Percentiles rank a stretch among this genome's conserved stretches.
These are phyloP conservation scores for Homarus americanus DNA, from an alignment of 1,140 invertebrate genomes.

Conservation along the genomic window DNA sequence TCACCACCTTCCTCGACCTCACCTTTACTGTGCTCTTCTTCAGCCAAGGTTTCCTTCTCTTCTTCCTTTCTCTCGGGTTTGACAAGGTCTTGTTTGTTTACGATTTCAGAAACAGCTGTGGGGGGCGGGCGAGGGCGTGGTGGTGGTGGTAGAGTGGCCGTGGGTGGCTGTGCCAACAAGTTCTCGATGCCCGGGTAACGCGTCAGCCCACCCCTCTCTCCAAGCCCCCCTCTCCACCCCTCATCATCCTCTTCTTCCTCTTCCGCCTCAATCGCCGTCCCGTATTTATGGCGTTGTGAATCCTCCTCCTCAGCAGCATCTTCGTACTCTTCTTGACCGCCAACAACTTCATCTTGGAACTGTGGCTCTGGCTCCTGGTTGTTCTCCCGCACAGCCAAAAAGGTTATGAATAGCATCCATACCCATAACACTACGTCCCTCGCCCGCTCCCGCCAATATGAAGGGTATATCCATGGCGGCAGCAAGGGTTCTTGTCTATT, in stretches of 20 bases:
- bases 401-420: slow-evolving; percentile 60
- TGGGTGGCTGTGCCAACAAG: slow-evolving; percentile 62
- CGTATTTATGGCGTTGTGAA: neutral
- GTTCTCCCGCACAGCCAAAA: slow-evolving; percentile 36
- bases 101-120: neutral
- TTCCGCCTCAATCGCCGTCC: slow-evolving; percentile 33
- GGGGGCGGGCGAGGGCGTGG: slow-evolving; percentile 23
- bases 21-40: neutral
- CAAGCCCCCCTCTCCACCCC: slow-evolving; percentile 47
- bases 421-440: slow-evolving; percentile 38
- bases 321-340: slow-evolving; percentile 1
- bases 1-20: neutral
- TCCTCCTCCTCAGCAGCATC: neutral
- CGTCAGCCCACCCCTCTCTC: slow-evolving; percentile 44
- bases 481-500: neutral
- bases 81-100: slow-evolving; percentile 34
- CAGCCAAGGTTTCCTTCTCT: neutral
- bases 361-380: neutral
- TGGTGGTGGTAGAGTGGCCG: slow-evolving; percentile 27
- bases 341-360: neutral
- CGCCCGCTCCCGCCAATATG: slow-evolving; percentile 33
- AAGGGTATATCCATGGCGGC: slow-evolving; percentile 44
- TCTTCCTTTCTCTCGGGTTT: neutral
- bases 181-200: slow-evolving; percentile 66
- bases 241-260: slow-evolving; percentile 51